Evolutionary conservation across 2,888 invertebrate species (phyloP), one percentile per base, ranked within the genome.

Genomic region (Gisinianus flammeolus): DNA sequence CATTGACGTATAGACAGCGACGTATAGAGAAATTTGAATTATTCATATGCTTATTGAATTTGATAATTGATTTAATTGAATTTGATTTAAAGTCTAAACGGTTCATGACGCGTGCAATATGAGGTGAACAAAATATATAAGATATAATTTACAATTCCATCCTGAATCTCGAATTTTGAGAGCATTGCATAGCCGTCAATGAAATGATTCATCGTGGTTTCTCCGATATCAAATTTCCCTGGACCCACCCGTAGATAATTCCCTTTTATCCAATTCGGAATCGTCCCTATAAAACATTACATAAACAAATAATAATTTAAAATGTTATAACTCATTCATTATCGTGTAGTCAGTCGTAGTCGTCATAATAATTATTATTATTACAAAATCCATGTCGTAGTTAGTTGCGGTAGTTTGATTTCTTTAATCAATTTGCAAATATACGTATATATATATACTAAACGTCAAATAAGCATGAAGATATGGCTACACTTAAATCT

Each of bases 141-240:
- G n/a, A 44, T 6, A 44, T 44, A 16, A 44, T 16, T 44, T 66
- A 87, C 87, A 76, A 86, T 85, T 52, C 88, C 88, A 80, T 88
- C 85, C 12, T 85, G 82, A 74, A 89, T 87, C 58, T 86, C 85
- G 82, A 88, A 89, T 78, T 87, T 87, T 79, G 87, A 87, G 52
- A 89, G 79, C 54, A 89, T 86, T 3, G 88, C 88, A 81, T 88
- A 86, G 0, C 89, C 89, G 85, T 89, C 89, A 79, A 89, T 87
- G 85, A 88, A 87, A 80, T 89, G 89, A 30, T 87, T 88, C 79
- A 88, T 85, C n/a, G 87, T 86, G 72, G 86, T 86, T 33, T 86
- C 87, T 33, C 87, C 86, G 26, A 87, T 85, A 76, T 89, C 87
- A 85, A 87, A 89, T 79, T 88, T 87, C 67, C 88, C 90, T 0